phyloP scores from a whole-genome alignment of 2,797 vertebrate species.

The Arrhamphus sclerolepis region DNA sequence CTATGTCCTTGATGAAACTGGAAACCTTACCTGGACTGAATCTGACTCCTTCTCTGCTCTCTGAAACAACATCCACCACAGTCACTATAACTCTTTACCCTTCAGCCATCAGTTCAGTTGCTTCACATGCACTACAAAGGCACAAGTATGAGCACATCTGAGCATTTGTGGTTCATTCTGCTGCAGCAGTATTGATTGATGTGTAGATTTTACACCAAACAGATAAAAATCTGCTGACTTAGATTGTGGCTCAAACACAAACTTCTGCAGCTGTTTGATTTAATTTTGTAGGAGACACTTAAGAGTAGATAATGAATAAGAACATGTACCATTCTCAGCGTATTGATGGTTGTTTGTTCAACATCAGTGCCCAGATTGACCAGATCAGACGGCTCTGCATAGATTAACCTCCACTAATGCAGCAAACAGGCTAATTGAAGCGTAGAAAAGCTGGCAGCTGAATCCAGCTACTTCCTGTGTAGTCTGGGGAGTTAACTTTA shows the following conservation, averaged over 20 bases:
- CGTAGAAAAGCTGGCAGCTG: slow-evolving; percentile 13
- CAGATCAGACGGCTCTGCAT: slow-evolving; percentile 40
- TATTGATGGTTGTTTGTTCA: slow-evolving; percentile 2
- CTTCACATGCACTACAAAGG: too few relatives aligned
- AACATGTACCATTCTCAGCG: too few relatives aligned
- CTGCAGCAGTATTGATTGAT: too few relatives aligned
- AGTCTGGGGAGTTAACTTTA: slow-evolving; percentile 2
- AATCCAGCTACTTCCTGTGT: not conserved
- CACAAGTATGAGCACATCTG: too few relatives aligned
- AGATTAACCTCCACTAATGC: slow-evolving; percentile 18
- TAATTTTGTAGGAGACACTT: too few relatives aligned
- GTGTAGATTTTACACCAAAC: too few relatives aligned
- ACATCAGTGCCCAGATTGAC: slow-evolving; percentile 1
- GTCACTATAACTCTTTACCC: too few relatives aligned
- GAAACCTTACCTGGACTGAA: slow-evolving; percentile 1
- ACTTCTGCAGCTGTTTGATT: too few relatives aligned
- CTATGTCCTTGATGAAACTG: slow-evolving; percentile 23
- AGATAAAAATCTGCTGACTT: not conserved
- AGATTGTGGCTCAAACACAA: too few relatives aligned
- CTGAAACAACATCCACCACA: too few relatives aligned
- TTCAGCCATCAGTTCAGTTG: not conserved
- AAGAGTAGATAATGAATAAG: too few relatives aligned
- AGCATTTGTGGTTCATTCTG: too few relatives aligned
- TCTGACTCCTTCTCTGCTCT: not conserved
- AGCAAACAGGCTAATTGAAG: slow-evolving; percentile 22